A percentile compares a stretch with the other conserved stretches of the same genome.
Conservation (phyloP, 2,888 invertebrate species). For the Brenthis ino region DNA sequence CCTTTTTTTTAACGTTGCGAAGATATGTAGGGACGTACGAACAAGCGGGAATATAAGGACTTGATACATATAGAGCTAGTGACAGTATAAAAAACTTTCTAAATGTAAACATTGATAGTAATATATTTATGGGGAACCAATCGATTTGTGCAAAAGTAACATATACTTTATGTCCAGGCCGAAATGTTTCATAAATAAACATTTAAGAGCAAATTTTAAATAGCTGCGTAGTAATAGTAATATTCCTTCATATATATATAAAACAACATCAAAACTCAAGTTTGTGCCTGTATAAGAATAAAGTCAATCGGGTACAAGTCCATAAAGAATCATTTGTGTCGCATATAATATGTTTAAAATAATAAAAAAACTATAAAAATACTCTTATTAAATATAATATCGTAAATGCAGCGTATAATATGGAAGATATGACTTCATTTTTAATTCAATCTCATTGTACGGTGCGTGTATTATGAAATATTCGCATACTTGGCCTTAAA, state of each 20-base stretch:
- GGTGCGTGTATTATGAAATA: conserved; percentile 12
- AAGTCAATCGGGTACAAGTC: background rate
- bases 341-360: conserved; percentile 15
- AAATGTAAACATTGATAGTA: no score
- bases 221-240: conserved; percentile 1
- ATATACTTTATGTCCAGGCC: no score
- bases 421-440: conserved; percentile 30
- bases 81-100: no score
- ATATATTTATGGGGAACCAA: no score
- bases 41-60: no score
- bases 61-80: no score
- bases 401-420: conserved; percentile 26
- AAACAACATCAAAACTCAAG: conserved; percentile 22
- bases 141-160: no score
- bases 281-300: conserved; percentile 15
- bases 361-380: conserved; percentile 20
- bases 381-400: conserved; percentile 8
- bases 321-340: conserved; percentile 8
- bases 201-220: conserved; percentile 18
- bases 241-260: conserved; percentile 7
- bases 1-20: no score
- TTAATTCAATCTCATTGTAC: conserved; percentile 19
- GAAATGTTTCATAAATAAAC: conserved; percentile 18
- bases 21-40: no score
- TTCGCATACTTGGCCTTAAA: conserved; percentile 41